Conservation (phyloP, 2,888 invertebrate genomes). For the Maniola hyperantus region DNA sequence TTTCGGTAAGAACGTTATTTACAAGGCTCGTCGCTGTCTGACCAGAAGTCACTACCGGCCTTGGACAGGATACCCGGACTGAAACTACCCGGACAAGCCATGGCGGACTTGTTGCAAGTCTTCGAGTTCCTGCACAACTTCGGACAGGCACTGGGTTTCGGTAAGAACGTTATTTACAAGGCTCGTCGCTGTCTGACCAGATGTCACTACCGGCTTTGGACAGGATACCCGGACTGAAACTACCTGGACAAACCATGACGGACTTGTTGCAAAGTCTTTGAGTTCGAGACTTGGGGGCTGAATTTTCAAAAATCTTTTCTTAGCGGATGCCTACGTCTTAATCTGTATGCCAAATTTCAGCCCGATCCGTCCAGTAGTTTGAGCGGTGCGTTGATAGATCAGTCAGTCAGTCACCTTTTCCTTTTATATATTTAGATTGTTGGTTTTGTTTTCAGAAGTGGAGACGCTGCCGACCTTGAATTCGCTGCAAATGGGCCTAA, state of each 20-base stretch:
- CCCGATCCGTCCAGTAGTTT: too few relatives aligned
- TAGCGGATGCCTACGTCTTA: too few relatives aligned
- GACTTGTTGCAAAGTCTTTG: too few relatives aligned
- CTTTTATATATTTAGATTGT: too few relatives aligned
- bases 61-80: constrained; percentile 90
- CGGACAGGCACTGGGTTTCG: constrained; percentile 96
- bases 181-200: constrained; percentile 90
- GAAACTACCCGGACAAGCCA: constrained; percentile 92
- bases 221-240: constrained; percentile 89
- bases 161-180: constrained; percentile 84
- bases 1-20: constrained; percentile 85
- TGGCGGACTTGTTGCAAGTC: constrained; percentile 93
- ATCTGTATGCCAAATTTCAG: too few relatives aligned
- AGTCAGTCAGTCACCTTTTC: too few relatives aligned
- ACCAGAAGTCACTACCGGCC: constrained; percentile 87
- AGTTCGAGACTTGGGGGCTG: constrained; percentile 83
- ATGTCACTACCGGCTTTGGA: constrained; percentile 87
- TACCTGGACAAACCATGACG: constrained; percentile 94
- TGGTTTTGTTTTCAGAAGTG: constrained; percentile 83
- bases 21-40: constrained; percentile 91
- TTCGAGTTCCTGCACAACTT: constrained; percentile 99
- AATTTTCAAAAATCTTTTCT: too few relatives aligned
- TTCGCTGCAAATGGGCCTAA: constrained; percentile 92
- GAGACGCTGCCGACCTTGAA: constrained; percentile 93
- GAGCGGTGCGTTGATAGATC: too few relatives aligned